A percentile compares a stretch with the other conserved stretches of the same genome.
These are phyloP conservation scores for Pristionchus entomophagus DNA, from an alignment of 2,888 invertebrate genomes.

Conservation along the genomic window DNA sequence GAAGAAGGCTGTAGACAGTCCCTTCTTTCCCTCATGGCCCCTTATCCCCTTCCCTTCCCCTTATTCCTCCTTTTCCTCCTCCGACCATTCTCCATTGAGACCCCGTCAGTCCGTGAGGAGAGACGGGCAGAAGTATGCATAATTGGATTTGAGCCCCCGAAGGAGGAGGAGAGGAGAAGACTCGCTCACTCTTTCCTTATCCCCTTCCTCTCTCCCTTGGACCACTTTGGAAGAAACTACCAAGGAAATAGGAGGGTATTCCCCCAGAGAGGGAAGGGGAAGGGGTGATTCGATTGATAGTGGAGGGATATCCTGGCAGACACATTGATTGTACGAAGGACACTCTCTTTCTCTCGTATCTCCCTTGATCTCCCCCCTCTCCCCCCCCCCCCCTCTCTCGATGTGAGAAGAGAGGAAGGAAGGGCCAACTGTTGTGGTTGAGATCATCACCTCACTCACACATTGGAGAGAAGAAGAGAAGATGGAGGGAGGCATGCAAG, in stretches of 20 bases:
- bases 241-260: background rate
- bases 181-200: background rate
- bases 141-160: conserved; percentile 42
- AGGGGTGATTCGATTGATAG: conserved; percentile 4
- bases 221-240: conserved; percentile 7
- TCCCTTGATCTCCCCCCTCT: background rate
- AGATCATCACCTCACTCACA: conserved; percentile 1
- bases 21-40: background rate
- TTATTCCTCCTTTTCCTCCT: background rate
- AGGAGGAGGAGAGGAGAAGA: background rate
- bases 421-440: conserved; percentile 33
- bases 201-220: background rate
- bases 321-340: background rate
- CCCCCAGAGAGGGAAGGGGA: background rate
- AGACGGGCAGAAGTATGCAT: conserved; percentile 1
- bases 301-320: too few species aligned
- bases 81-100: conserved; percentile 3
- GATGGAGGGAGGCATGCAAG: conserved; percentile 19
- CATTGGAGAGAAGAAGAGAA: conserved; percentile 34
- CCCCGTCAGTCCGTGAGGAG: conserved; percentile 16
- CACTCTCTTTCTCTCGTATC: background rate
- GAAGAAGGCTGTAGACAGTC: background rate
- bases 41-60: background rate
- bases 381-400: background rate
- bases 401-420: too few species aligned